Conservation (phyloP, 2,797 vertebrate species). For the Mastacembelus armatus region DNA sequence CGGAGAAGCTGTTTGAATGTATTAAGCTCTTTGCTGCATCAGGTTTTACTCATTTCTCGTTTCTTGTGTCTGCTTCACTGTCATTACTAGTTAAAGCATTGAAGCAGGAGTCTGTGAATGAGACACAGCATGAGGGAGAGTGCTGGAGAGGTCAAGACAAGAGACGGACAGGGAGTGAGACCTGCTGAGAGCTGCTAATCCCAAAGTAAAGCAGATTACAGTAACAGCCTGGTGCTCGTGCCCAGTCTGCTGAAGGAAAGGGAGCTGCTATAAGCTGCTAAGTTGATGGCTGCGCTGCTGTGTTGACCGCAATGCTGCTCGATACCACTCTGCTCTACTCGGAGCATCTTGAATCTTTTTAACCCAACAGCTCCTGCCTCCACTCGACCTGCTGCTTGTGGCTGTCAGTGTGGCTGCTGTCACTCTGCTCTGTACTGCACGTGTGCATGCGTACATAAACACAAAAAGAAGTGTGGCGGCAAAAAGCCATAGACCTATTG, state of each 20-base stretch:
- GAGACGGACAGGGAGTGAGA: conserved; percentile 49
- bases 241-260: conserved; percentile 54
- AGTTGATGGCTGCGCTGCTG: conserved; percentile 32
- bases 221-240: conserved; percentile 37
- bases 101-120: conserved; percentile 20
- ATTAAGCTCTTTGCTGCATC: neutral
- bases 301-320: conserved; percentile 28
- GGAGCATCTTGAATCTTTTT: conserved; percentile 14
- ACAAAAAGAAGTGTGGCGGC: neutral
- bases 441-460: neutral
- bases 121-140: conserved; percentile 1
- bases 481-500: conserved; percentile 6
- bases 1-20: conserved; percentile 17
- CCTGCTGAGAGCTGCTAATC: conserved; percentile 67
- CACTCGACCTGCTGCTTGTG: conserved; percentile 1
- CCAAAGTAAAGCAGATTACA: conserved; percentile 72
- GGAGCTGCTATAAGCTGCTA: conserved; percentile 60
- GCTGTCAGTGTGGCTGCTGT: conserved; percentile 10
- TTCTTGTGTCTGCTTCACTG: neutral
- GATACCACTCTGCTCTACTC: conserved; percentile 14
- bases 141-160: conserved; percentile 14
- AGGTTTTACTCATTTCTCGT: neutral
- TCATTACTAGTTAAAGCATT: no score
- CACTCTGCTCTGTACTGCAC: neutral
- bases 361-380: conserved; percentile 25